These are phyloP conservation scores for Pituophis catenifer DNA, from an alignment of 2,113 vertebrate genomes.

Conservation along the genomic window DNA sequence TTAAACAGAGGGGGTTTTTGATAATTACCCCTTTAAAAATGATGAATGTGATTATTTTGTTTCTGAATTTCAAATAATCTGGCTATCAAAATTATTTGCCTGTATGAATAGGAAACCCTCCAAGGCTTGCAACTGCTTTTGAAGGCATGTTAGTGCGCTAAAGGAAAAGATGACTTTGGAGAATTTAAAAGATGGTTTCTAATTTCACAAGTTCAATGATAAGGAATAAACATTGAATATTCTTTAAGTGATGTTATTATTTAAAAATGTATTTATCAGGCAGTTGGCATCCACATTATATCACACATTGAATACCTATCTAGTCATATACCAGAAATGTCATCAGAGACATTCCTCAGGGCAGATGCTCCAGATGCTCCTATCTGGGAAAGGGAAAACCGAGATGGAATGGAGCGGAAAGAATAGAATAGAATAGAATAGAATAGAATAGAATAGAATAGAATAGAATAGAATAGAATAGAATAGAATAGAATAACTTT, in stretches of 20 bases:
- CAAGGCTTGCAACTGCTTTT: not conserved
- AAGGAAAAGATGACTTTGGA: not conserved
- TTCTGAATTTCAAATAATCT: not conserved
- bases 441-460: no score
- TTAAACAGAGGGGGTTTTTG: conserved; percentile 39
- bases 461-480: no score
- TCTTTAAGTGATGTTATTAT: not conserved
- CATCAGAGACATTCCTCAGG: not conserved
- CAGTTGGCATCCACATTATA: not conserved
- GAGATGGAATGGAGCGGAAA: not conserved
- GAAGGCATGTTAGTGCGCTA: not conserved
- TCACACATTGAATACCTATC: not conserved
- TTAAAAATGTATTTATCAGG: not conserved
- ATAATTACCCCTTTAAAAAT: conserved; percentile 39
- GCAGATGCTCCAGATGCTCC: not conserved
- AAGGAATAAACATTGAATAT: not conserved
- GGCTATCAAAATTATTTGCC: not conserved
- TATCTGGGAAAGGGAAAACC: not conserved
- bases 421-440: no score
- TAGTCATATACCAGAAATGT: not conserved
- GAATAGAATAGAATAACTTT: no score
- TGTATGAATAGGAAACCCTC: not conserved
- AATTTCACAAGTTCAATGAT: not conserved
- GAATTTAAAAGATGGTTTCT: not conserved
- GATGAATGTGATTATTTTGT: not conserved